phyloP scores from a whole-genome alignment of 2,888 invertebrate genomes.

The Vandiemenella viatica region DNA sequence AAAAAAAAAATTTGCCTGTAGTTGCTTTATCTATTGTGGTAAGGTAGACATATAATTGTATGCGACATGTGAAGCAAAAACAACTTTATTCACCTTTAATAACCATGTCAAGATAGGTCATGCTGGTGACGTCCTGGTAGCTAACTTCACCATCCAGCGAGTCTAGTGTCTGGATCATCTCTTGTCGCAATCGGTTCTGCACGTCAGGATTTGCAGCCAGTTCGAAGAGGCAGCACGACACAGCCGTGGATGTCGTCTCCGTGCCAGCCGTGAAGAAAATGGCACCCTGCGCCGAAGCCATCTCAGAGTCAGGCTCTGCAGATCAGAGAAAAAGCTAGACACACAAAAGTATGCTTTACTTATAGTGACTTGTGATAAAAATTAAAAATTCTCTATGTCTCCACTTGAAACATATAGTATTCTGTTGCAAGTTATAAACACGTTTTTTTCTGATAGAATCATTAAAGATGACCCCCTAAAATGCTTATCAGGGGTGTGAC shows the following conservation, averaged over 20 bases:
- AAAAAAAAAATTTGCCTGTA: neutral
- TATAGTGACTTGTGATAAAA: no score
- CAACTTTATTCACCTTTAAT: conserved; percentile 1
- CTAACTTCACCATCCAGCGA: neutral
- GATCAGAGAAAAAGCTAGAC: neutral
- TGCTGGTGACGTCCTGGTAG: neutral
- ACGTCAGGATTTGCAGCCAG: neutral
- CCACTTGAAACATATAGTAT: no score
- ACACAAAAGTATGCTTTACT: neutral
- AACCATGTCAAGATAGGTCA: conserved; percentile 1
- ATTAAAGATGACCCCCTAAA: no score
- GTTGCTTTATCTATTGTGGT: neutral
- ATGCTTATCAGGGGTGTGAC: no score
- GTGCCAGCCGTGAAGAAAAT: conserved; percentile 1
- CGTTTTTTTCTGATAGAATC: no score
- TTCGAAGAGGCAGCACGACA: neutral
- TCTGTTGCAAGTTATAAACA: no score
- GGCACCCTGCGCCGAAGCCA: neutral
- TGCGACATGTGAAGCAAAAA: no score
- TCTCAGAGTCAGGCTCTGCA: neutral
- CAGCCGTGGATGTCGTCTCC: neutral
- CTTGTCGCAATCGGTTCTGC: neutral
- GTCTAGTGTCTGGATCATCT: neutral
- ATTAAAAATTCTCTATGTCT: no score
- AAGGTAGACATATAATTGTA: no score